phyloP scores from a whole-genome alignment of 2,888 invertebrate species.

The Ormyrus rosae region DNA sequence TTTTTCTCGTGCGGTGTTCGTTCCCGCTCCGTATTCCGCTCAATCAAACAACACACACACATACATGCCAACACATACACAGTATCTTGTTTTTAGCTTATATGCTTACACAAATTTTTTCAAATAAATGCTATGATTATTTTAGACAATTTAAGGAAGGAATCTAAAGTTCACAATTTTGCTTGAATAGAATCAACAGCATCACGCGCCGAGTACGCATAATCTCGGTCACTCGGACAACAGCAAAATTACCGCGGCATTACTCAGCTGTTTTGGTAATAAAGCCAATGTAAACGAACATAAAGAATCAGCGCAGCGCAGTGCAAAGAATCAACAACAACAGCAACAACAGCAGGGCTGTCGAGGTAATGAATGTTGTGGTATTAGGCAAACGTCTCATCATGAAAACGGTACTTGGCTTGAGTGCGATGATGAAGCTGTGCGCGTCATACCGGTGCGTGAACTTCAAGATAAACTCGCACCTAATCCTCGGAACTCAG shows the following conservation, averaged over 20 bases:
- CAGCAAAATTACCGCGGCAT: slow-evolving; percentile 37
- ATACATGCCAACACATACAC: too few species aligned
- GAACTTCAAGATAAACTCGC: slow-evolving; percentile 89
- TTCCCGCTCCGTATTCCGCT: too few species aligned
- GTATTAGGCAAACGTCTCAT: slow-evolving; percentile 74
- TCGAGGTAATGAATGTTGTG: slow-evolving; percentile 79
- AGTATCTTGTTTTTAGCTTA: too few species aligned
- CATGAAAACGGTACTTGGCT: slow-evolving; percentile 81
- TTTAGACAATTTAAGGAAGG: too few species aligned
- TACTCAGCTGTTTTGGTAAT: slow-evolving; percentile 64
- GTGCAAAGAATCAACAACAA: slow-evolving; percentile 39
- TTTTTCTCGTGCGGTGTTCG: too few species aligned
- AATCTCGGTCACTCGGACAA: slow-evolving; percentile 45
- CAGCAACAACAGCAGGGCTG: slow-evolving; percentile 71
- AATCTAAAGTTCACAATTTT: slow-evolving; percentile 15
- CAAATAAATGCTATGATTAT: too few species aligned
- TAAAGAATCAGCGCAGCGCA: slow-evolving; percentile 66
- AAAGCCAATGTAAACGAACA: slow-evolving; percentile 70
- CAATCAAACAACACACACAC: too few species aligned
- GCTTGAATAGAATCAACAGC: background rate
- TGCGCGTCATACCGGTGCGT: slow-evolving; percentile 85
- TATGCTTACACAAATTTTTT: too few species aligned
- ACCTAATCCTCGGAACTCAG: slow-evolving; percentile 84
- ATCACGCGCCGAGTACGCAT: slow-evolving; percentile 29
- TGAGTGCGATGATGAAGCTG: slow-evolving; percentile 92